phyloP scores from a whole-genome alignment of 2,888 invertebrate genomes.

The Dysmachus trigonus region DNA sequence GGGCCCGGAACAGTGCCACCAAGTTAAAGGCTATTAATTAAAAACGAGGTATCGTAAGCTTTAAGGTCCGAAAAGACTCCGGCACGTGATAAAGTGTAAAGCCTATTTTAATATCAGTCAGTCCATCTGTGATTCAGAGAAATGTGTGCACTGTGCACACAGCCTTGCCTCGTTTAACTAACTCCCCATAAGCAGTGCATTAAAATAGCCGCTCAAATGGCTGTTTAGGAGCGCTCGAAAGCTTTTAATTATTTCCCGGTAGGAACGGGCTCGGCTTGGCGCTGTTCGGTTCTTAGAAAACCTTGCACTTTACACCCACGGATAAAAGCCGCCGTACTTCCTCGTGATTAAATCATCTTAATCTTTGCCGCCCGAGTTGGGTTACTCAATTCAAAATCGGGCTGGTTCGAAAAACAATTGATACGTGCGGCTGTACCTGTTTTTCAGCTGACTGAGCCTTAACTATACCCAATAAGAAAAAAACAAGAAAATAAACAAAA shows the following conservation, averaged over 20 bases:
- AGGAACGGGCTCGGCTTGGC: background rate
- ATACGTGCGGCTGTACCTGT: background rate
- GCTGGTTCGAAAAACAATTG: background rate
- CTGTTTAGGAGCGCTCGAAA: background rate
- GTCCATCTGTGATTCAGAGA: background rate
- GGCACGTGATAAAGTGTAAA: background rate
- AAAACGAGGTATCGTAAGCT: background rate
- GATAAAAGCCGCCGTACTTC: background rate
- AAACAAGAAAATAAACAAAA: background rate
- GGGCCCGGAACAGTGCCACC: background rate
- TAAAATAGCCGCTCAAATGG: background rate
- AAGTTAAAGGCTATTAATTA: background rate
- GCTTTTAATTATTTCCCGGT: background rate
- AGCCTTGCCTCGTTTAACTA: background rate
- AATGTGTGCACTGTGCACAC: background rate
- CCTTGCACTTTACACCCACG: background rate
- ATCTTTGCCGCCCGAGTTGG: background rate
- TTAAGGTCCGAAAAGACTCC: background rate
- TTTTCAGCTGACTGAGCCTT: background rate
- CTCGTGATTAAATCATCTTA: background rate
- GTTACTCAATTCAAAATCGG: background rate
- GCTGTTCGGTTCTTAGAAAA: background rate
- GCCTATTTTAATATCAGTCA: background rate
- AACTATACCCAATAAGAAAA: background rate
- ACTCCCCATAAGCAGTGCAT: background rate